Evolutionary conservation across 2,113 vertebrate genomes (phyloP), one percentile per base, ranked within the genome.

Genomic region (Myxocyprinus asiaticus): DNA sequence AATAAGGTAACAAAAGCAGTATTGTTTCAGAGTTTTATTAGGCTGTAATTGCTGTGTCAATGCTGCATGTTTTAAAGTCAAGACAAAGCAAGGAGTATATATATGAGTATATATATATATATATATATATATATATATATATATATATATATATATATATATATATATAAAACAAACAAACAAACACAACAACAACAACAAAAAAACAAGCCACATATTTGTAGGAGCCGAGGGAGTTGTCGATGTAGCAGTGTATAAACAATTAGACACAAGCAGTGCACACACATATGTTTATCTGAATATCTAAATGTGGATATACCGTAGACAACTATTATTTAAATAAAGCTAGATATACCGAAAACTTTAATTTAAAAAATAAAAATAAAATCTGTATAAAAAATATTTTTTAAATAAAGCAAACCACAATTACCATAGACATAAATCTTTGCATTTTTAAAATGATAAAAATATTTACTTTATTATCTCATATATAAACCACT

Each of bases 21-120:
- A 12, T 80, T 78, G 81, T 81, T 74, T 70, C 69, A 65, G 78
- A 70, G 50, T 73, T 80, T 80, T 59, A 80, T 80, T 80, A 73
- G 56, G 17, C 62, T 73, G 64, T 80, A 67, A 80, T 80, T 73
- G 78, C 70, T n/a, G 51, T 67, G 78, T 80, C 70, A 53, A 64
- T 47, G 67, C 33, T 51, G 50, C 78, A 61, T 77, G 66, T 65
- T 81, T 77, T 62, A 78, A 78, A 68, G 81, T 51, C n/a, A 45
- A 77, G 81, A 79, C 68, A 59, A 82, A 70, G 72, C 47, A 67
- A 17, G 15, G 48, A 69, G n/a, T n/a, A n/a, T n/a, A n/a, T n/a
- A n/a, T n/a, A n/a, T n/a, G n/a, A n/a, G n/a, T n/a, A 58, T 33
- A 33, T 33, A 33, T 33, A 33, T 33, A 33, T 33, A 33, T 33